These are phyloP conservation scores for Podarcis raffonei DNA, from an alignment of 2,113 vertebrate species.

Conservation along the genomic window DNA sequence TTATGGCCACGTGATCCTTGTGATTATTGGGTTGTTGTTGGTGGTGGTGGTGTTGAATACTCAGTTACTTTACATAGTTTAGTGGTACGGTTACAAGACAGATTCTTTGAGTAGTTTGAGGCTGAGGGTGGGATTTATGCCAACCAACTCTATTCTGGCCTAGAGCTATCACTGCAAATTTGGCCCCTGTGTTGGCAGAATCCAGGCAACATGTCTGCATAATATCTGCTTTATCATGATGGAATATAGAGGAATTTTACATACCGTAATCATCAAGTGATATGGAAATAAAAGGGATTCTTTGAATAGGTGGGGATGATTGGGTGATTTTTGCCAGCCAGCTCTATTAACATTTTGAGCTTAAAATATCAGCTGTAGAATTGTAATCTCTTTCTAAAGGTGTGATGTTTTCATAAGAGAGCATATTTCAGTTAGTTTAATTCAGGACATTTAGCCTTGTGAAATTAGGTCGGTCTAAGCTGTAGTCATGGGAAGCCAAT, in stretches of 20 bases:
- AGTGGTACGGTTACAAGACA: too few relatives aligned
- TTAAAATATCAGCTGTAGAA: background rate
- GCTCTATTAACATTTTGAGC: background rate
- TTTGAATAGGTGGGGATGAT: background rate
- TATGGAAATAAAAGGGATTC: background rate
- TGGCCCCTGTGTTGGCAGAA: too few relatives aligned
- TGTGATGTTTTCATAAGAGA: background rate
- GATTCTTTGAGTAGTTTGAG: too few relatives aligned
- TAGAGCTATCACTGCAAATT: too few relatives aligned
- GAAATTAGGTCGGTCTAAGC: background rate
- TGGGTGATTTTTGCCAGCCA: too few relatives aligned
- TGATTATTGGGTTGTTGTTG: too few relatives aligned
- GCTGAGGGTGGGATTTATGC: too few relatives aligned
- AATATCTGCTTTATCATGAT: background rate
- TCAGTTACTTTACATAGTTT: too few relatives aligned
- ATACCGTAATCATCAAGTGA: background rate
- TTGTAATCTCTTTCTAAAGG: background rate
- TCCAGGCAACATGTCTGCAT: too few relatives aligned
- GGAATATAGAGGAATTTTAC: background rate
- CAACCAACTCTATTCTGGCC: too few relatives aligned
- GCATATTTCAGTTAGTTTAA: background rate
- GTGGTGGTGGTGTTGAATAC: too few relatives aligned
- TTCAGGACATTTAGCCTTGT: fast-evolving
- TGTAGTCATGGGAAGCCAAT: background rate
- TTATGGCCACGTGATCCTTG: too few relatives aligned